phyloP scores from a whole-genome alignment of 1,140 invertebrate species.

The Halictus rubicundus region DNA sequence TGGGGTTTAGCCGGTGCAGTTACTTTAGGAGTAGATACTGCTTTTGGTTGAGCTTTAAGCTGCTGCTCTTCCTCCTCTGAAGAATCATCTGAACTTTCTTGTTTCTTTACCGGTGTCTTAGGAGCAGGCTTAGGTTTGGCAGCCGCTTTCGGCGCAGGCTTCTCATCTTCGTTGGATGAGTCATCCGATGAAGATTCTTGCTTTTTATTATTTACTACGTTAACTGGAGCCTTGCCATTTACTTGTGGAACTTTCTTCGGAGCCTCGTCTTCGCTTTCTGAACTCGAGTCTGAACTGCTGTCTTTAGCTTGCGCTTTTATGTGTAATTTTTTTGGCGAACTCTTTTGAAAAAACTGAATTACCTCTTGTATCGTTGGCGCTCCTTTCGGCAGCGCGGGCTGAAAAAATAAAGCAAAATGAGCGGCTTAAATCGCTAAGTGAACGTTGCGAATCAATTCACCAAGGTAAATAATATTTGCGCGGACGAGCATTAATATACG shows the following conservation, averaged over 20 bases:
- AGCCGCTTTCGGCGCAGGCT: constrained; percentile 56
- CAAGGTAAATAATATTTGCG: not conserved
- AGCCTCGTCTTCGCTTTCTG: constrained; percentile 71
- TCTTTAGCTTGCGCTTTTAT: constrained; percentile 66
- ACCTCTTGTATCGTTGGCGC: constrained; percentile 80
- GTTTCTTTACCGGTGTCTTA: constrained; percentile 70
- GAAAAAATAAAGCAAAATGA: constrained; percentile 40
- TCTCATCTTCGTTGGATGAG: constrained; percentile 67
- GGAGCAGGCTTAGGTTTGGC: constrained; percentile 45
- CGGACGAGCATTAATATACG: not conserved
- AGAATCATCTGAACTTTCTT: constrained; percentile 76
- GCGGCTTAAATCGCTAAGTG: too few relatives aligned
- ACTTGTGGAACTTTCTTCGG: constrained; percentile 63
- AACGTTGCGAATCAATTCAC: not conserved
- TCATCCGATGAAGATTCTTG: constrained; percentile 57
- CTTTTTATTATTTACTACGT: constrained; percentile 45
- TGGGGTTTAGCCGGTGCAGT: constrained; percentile 40
- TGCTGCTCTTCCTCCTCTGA: constrained; percentile 68
- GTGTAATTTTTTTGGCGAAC: constrained; percentile 77
- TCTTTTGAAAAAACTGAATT: constrained; percentile 79
- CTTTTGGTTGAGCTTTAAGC: constrained; percentile 23
- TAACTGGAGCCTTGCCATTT: constrained; percentile 58
- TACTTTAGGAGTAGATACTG: constrained; percentile 33
- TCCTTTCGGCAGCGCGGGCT: constrained; percentile 79
- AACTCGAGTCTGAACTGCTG: constrained; percentile 77